phyloP scores from a whole-genome alignment of 1,140 invertebrate genomes.

The Cotesia vestalis region DNA sequence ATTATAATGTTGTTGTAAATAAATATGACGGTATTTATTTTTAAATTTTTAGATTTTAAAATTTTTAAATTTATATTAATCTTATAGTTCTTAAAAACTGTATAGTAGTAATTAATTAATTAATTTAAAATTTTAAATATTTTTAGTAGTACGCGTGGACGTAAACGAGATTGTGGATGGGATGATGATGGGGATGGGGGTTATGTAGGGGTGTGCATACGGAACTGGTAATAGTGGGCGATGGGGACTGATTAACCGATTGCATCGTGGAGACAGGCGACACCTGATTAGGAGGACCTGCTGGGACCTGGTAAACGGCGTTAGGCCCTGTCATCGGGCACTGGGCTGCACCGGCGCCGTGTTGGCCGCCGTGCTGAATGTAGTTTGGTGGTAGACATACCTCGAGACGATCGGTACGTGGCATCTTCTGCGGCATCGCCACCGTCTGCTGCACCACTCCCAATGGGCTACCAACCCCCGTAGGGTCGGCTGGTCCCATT shows the following conservation, averaged over 20 bases:
- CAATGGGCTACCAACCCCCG: conserved; percentile 73
- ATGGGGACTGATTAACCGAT: conserved; percentile 62
- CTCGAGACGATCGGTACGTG: conserved; percentile 94
- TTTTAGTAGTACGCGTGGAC: conserved; percentile 63
- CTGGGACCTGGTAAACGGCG: conserved; percentile 61
- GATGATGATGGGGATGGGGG: conserved; percentile 56
- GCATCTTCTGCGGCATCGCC: conserved; percentile 89
- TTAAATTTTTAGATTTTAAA: too few species aligned
- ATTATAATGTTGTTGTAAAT: too few species aligned
- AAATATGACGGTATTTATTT: too few species aligned
- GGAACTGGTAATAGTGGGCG: conserved; percentile 55
- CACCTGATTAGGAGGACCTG: conserved; percentile 64
- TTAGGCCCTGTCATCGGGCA: conserved; percentile 59
- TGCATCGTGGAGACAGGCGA: conserved; percentile 65
- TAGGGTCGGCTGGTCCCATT: conserved; percentile 83
- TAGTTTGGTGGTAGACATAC: conserved; percentile 75
- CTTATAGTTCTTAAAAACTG: too few species aligned
- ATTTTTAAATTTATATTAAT: too few species aligned
- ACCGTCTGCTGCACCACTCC: conserved; percentile 86
- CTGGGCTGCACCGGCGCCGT: conserved; percentile 59
- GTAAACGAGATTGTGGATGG: conserved; percentile 64
- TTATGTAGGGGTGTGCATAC: conserved; percentile 61
- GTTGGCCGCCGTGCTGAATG: conserved; percentile 63
- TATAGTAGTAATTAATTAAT: conserved; percentile 33
- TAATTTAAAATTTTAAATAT: conserved; percentile 5